A percentile compares a stretch with the other conserved stretches of the same genome.
Evolutionary conservation across 2,797 vertebrate species (phyloP).

Genomic region (Gambelia wislizenii): DNA sequence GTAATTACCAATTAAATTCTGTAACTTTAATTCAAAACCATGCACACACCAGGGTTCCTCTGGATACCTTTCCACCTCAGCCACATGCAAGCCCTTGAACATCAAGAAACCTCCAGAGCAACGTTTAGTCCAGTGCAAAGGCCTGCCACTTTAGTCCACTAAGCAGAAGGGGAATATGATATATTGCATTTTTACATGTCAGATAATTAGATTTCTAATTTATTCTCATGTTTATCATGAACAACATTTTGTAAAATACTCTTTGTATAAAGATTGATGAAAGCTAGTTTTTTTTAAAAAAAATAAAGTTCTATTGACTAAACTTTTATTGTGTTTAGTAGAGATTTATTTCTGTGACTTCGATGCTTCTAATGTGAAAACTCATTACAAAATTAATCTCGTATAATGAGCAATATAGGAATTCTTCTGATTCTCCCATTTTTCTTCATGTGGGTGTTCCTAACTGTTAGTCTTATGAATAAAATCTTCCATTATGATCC

Average conservation of each 20-base stretch:
- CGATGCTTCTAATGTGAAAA: neutral
- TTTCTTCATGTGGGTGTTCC: neutral
- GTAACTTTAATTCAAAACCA: neutral
- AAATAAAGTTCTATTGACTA: neutral
- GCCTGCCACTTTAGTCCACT: too few species aligned
- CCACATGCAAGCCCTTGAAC: neutral
- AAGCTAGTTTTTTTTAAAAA: constrained; percentile 13
- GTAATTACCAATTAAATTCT: neutral
- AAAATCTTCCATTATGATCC: neutral
- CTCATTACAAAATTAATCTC: neutral
- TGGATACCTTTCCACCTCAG: neutral
- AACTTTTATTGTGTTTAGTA: neutral
- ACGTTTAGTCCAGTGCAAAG: neutral
- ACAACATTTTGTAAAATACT: constrained; percentile 1
- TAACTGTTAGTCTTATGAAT: neutral
- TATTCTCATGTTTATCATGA: constrained; percentile 21
- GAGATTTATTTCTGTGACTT: neutral
- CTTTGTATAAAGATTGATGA: neutral
- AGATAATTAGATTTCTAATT: constrained; percentile 9
- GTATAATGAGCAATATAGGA: neutral
- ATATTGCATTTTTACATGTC: constrained; percentile 51
- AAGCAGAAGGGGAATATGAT: neutral
- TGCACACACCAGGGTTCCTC: neutral
- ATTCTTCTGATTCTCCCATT: neutral
- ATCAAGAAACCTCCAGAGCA: neutral